phyloP scores from a whole-genome alignment of 2,888 invertebrate species.

The Seira musarum region DNA sequence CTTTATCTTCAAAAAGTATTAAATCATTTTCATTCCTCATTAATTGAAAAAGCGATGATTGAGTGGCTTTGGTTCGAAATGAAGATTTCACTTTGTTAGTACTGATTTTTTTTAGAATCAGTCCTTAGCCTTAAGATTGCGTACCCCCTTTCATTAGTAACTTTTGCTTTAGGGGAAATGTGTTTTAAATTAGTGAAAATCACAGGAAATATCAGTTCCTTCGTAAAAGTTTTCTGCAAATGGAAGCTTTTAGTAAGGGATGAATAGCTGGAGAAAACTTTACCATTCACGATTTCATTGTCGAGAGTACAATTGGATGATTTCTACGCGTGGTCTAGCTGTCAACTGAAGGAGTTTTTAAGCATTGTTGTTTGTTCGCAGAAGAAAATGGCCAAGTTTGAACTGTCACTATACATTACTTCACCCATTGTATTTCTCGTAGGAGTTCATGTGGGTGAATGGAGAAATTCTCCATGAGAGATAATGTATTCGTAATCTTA shows the following conservation, averaged over 20 bases:
- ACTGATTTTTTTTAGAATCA: constrained; percentile 42
- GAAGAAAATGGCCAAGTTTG: too few relatives aligned
- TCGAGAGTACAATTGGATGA: background rate
- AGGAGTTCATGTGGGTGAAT: too few relatives aligned
- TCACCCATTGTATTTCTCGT: too few relatives aligned
- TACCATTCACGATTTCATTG: too few relatives aligned
- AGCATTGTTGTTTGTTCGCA: constrained; percentile 20
- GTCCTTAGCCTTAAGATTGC: constrained; percentile 27
- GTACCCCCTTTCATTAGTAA: constrained; percentile 23
- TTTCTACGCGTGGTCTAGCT: constrained; percentile 7
- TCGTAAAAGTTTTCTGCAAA: background rate
- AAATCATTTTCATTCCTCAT: constrained; percentile 58
- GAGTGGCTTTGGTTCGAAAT: constrained; percentile 29
- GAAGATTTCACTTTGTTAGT: constrained; percentile 2
- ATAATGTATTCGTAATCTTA: constrained; percentile 1
- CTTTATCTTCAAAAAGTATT: too few relatives aligned
- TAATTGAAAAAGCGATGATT: constrained; percentile 40
- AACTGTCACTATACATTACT: too few relatives aligned
- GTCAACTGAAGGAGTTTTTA: constrained; percentile 21
- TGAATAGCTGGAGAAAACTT: too few relatives aligned
- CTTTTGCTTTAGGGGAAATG: background rate
- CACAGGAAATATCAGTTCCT: constrained; percentile 20
- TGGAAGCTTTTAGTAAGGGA: too few relatives aligned
- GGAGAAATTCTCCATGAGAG: background rate
- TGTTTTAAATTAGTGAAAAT: constrained; percentile 21